A percentile compares a stretch with the other conserved stretches of the same genome.
These are phyloP conservation scores for Pardalotus punctatus DNA, from an alignment of 2,113 vertebrate species.

Conservation along the genomic window DNA sequence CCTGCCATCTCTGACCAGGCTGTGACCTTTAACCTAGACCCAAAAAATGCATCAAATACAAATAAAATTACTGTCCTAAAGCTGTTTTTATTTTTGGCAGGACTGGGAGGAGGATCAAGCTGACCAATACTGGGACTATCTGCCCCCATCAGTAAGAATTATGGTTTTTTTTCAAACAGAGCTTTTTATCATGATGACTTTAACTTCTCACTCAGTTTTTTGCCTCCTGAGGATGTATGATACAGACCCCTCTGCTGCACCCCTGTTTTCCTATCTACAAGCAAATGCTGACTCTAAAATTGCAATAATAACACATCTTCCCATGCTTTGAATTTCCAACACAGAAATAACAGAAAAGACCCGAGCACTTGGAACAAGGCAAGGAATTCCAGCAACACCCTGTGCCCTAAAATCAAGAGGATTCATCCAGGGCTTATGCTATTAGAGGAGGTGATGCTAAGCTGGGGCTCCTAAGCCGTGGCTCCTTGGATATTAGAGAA, in stretches of 20 bases:
- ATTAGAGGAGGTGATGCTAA: neutral
- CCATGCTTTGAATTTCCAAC: neutral
- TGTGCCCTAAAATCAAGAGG: neutral
- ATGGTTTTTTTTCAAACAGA: neutral
- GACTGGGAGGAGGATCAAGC: neutral
- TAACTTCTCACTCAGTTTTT: neutral
- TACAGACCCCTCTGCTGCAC: neutral
- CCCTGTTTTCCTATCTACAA: neutral
- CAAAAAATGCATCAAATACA: neutral
- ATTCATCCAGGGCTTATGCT: neutral
- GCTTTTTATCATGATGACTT: neutral
- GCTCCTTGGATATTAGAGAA: slow-evolving; percentile 23
- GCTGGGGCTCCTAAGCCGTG: neutral
- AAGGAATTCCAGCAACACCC: neutral
- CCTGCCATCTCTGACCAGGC: neutral
- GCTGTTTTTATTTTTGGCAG: neutral
- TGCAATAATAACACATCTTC: neutral
- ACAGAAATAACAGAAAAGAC: neutral
- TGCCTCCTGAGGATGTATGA: neutral
- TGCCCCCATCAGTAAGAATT: neutral
- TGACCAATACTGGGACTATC: neutral
- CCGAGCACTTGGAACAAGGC: neutral
- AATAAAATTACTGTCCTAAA: neutral
- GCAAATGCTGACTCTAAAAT: neutral
- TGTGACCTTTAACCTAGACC: neutral